Conservation (phyloP, 1,140 invertebrate species). For the Pantala flavescens region DNA sequence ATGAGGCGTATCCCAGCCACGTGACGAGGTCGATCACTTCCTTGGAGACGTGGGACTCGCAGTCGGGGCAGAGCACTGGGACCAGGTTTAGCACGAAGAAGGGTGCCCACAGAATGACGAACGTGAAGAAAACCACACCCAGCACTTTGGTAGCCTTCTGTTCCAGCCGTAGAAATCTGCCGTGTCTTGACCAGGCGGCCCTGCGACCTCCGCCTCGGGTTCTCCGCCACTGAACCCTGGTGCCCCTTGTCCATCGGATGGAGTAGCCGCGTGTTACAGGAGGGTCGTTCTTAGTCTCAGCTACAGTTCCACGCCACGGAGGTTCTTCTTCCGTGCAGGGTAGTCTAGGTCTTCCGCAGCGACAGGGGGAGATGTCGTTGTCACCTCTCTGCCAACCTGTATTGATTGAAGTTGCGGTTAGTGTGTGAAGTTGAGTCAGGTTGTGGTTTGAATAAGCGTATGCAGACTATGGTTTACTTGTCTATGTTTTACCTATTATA, state of each 20-base stretch:
- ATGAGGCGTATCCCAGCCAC: slow-evolving; percentile 87
- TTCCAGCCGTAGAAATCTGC: slow-evolving; percentile 68
- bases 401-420: too few relatives aligned
- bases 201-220: background rate
- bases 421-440: too few relatives aligned
- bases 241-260: too few relatives aligned
- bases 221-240: background rate
- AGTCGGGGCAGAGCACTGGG: slow-evolving; percentile 63
- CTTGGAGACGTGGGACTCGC: slow-evolving; percentile 57
- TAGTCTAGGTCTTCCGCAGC: background rate
- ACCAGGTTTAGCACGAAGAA: slow-evolving; percentile 84
- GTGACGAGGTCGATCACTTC: slow-evolving; percentile 76
- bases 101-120: slow-evolving; percentile 86
- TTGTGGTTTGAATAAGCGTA: too few relatives aligned
- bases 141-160: slow-evolving; percentile 91
- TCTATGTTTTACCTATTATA: too few relatives aligned
- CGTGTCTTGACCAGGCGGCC: slow-evolving; percentile 52
- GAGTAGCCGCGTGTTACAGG: too few relatives aligned
- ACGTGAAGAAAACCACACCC: slow-evolving; percentile 86
- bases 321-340: too few relatives aligned
- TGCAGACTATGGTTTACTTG: too few relatives aligned
- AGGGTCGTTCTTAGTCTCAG: too few relatives aligned
- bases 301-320: too few relatives aligned
- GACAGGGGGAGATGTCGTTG: background rate
- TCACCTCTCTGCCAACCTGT: too few relatives aligned